These are phyloP conservation scores for Macropus fuliginosus DNA, from an alignment of 2,797 vertebrate genomes.

Conservation along the genomic window DNA sequence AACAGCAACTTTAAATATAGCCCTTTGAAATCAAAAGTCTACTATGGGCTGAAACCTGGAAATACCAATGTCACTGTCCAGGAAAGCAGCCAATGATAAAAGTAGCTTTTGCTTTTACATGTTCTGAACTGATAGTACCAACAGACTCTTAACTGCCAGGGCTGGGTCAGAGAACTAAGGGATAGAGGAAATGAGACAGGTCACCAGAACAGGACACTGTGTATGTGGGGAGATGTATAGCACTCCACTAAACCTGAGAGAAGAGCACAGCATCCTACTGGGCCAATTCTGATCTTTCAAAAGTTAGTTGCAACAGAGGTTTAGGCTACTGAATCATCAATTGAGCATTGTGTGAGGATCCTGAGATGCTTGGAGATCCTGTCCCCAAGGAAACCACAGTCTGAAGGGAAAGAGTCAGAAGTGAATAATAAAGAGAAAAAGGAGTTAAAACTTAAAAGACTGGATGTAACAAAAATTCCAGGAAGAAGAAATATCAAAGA, in stretches of 20 bases:
- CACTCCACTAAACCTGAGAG: neutral
- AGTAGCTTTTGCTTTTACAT: neutral
- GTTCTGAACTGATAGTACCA: neutral
- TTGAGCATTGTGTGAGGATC: neutral
- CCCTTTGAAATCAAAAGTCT: neutral
- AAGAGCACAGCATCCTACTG: neutral
- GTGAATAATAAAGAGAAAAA: neutral
- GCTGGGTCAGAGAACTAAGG: neutral
- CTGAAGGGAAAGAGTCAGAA: neutral
- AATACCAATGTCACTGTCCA: neutral
- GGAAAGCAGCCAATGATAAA: neutral
- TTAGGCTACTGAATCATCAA: neutral
- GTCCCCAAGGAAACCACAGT: neutral
- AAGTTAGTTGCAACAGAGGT: neutral
- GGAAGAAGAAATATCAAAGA: neutral
- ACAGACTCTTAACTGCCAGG: neutral
- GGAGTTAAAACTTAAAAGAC: neutral
- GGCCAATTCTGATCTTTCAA: neutral
- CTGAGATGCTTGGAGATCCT: neutral
- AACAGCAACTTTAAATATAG: neutral
- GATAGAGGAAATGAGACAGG: neutral
- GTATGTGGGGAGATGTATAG: neutral
- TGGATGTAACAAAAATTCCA: neutral
- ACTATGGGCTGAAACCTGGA: neutral
- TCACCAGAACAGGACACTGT: neutral